Percentiles rank a stretch among this genome's conserved stretches.
These are phyloP conservation scores for Portunus trituberculatus DNA, from an alignment of 1,140 invertebrate species.

Conservation along the genomic window DNA sequence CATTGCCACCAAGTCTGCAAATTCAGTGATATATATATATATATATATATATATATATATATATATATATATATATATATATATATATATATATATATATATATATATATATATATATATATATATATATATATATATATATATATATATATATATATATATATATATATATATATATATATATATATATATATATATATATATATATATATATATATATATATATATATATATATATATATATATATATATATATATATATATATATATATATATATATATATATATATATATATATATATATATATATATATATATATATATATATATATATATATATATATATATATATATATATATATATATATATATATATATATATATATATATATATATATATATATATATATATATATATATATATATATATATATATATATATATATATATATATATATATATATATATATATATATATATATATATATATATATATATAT, in stretches of 20 bases:
- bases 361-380: conserved; percentile 25
- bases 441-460: conserved; percentile 25
- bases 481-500: conserved; percentile 25
- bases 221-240: conserved; percentile 37
- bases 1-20: conserved; percentile 45
- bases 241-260: conserved; percentile 26
- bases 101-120: conserved; percentile 25
- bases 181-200: conserved; percentile 23
- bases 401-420: background rate
- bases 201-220: conserved; percentile 50
- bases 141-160: background rate
- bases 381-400: conserved; percentile 25
- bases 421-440: conserved; percentile 6
- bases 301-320: conserved; percentile 6
- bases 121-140: conserved; percentile 25
- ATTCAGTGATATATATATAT: background rate
- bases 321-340: conserved; percentile 25
- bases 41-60: background rate
- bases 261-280: conserved; percentile 26
- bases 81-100: conserved; percentile 26
- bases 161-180: conserved; percentile 25
- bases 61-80: conserved; percentile 25
- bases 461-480: conserved; percentile 26
- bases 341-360: conserved; percentile 26
- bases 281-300: background rate